Conservation (phyloP, 2,888 invertebrate genomes). For the Hirudinaria manillensis region DNA sequence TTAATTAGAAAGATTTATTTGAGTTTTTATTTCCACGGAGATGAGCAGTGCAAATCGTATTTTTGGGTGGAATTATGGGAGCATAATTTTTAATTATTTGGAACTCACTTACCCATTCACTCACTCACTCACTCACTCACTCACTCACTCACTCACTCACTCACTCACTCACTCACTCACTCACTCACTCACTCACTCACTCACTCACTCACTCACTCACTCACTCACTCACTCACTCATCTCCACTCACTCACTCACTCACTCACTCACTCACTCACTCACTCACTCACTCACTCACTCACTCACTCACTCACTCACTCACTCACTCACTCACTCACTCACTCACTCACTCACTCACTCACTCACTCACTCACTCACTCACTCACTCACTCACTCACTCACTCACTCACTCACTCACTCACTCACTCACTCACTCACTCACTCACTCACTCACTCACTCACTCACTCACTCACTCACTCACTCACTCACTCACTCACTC, state of each 20-base stretch:
- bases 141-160: too few species aligned
- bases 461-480: slow-evolving; percentile 36
- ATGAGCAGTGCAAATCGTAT: too few species aligned
- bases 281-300: slow-evolving; percentile 56
- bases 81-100: too few species aligned
- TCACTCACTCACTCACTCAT: slow-evolving; percentile 24
- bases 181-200: too few species aligned
- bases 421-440: slow-evolving; percentile 15
- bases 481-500: slow-evolving; percentile 35
- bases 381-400: slow-evolving; percentile 21
- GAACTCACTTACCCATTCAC: too few species aligned
- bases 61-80: too few species aligned
- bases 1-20: too few species aligned
- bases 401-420: slow-evolving; percentile 14
- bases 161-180: too few species aligned
- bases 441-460: neutral
- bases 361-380: slow-evolving; percentile 1
- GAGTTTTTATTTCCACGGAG: too few species aligned
- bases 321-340: slow-evolving; percentile 20
- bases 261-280: slow-evolving; percentile 24
- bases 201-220: too few species aligned
- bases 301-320: slow-evolving; percentile 54
- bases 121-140: too few species aligned
- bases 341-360: slow-evolving; percentile 5
- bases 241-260: slow-evolving; percentile 24